Evolutionary conservation across 1,140 invertebrate species (phyloP), one percentile per base, ranked within the genome.

Genomic region (Lineus longissimus): DNA sequence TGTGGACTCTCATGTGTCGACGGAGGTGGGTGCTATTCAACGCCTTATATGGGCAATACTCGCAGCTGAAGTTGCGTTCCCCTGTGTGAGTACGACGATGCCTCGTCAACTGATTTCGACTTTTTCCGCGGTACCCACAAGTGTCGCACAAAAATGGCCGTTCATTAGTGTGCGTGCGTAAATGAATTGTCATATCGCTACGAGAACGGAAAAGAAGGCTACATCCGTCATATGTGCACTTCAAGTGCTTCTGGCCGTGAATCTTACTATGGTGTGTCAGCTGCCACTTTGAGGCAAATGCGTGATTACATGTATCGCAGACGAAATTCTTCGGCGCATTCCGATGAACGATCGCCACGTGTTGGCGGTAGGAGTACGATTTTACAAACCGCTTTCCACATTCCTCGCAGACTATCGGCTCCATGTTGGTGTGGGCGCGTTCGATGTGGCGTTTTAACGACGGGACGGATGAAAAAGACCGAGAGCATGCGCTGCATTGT

Each of bases 1-100:
- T 97, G 76, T 98, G 92, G 15, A 89, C 90, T 76, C 92, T 88
- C 73, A 91, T 84, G 85, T 78, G 90, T 15, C 77, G 62, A 17
- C 66, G 62, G 4, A 79, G 65, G 62, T 79, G 76, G 0, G 72
- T 76, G 47, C 71, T 71, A 27, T 75, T 74, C 2, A 71, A 66
- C 13, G 76, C 73, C 62, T 78, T 79, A 66, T 79, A 79, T 0
- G 72, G 75, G 74, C 92, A 94, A 76, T 93, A 87, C 6, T 90
- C 90, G 65, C 87, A 87, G n/a, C 85, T 82, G 72, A 90, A 93
- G 0, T 90, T 90, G 88, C 87, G 75, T 25, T 73, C 69, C 19
- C 77, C 77, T 15, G 78, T 74, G 64, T 82, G 80, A 7, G 75
- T 74, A 43, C 73, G 70, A 1, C 36, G 56, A 63, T 85, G 90